Evolutionary conservation across 2,888 invertebrate species (phyloP).

Genomic region (Yponomeuta sedellus): DNA sequence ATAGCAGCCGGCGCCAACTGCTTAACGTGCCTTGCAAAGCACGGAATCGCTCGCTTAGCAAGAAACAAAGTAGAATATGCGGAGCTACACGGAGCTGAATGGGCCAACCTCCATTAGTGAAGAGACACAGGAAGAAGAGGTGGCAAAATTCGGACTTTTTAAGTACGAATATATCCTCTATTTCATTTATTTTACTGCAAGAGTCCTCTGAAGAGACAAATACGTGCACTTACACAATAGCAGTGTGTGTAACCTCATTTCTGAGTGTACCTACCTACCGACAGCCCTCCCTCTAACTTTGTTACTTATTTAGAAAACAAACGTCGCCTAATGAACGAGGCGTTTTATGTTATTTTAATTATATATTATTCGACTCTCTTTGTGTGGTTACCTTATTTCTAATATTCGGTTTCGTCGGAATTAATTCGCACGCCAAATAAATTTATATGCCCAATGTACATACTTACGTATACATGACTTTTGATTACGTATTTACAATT

Average conservation of each 20-base stretch:
- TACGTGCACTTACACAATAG: not conserved
- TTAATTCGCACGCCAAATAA: slow-evolving; percentile 54
- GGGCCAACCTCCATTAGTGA: no score
- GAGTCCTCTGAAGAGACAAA: not conserved
- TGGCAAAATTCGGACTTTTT: no score
- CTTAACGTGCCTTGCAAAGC: no score
- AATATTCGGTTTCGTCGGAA: slow-evolving; percentile 53
- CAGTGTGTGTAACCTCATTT: slow-evolving; percentile 7
- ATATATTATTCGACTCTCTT: slow-evolving; percentile 37
- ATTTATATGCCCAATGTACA: slow-evolving; percentile 20
- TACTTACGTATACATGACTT: slow-evolving; percentile 31
- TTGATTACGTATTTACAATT: slow-evolving; percentile 13
- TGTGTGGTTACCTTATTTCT: slow-evolving; percentile 56
- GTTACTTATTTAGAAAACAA: slow-evolving; percentile 26
- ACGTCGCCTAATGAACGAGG: slow-evolving; percentile 32
- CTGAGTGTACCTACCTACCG: slow-evolving; percentile 7
- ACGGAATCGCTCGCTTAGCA: no score
- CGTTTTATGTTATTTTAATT: slow-evolving; percentile 39
- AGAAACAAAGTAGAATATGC: no score
- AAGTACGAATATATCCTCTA: not conserved
- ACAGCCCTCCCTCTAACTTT: slow-evolving; percentile 12
- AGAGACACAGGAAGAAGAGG: no score
- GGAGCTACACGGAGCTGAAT: no score
- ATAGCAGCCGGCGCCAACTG: no score
- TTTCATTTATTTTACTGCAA: not conserved